Conservation (phyloP, 2,113 vertebrate genomes). For the Podarcis muralis region DNA sequence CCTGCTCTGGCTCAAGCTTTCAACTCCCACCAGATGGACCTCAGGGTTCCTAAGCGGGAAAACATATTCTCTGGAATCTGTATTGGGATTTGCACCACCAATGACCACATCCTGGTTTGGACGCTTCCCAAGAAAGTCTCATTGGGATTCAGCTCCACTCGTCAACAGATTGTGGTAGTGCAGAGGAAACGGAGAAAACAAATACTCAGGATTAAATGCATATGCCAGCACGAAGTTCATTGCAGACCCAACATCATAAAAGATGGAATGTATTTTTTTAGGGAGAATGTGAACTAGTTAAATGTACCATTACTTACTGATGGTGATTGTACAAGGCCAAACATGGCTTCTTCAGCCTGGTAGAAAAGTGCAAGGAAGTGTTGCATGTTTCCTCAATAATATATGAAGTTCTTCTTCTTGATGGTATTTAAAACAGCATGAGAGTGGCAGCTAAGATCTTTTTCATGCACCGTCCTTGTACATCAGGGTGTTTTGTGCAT, state of each 20-base stretch:
- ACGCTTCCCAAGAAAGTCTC: background rate
- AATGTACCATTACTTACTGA: background rate
- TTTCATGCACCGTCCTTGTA: background rate
- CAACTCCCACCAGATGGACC: too few relatives aligned
- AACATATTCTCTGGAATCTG: too few relatives aligned
- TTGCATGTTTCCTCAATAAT: background rate
- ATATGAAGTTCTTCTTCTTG: background rate
- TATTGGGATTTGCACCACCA: background rate
- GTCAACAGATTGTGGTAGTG: background rate
- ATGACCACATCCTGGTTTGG: background rate
- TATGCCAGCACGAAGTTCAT: background rate
- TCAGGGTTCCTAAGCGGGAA: too few relatives aligned
- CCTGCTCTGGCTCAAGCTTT: too few relatives aligned
- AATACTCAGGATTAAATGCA: background rate
- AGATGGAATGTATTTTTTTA: fast-evolving
- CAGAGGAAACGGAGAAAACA: background rate
- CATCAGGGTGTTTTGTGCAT: background rate
- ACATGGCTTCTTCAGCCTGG: background rate
- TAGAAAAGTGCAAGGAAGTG: background rate
- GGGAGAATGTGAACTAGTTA: too few relatives aligned
- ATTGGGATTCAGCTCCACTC: background rate
- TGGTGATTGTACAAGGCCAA: background rate
- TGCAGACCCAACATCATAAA: background rate
- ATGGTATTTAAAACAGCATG: fast-evolving
- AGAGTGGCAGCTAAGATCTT: too few relatives aligned